Evolutionary conservation across 2,113 vertebrate genomes (phyloP).

Genomic region (Ondatra zibethicus): DNA sequence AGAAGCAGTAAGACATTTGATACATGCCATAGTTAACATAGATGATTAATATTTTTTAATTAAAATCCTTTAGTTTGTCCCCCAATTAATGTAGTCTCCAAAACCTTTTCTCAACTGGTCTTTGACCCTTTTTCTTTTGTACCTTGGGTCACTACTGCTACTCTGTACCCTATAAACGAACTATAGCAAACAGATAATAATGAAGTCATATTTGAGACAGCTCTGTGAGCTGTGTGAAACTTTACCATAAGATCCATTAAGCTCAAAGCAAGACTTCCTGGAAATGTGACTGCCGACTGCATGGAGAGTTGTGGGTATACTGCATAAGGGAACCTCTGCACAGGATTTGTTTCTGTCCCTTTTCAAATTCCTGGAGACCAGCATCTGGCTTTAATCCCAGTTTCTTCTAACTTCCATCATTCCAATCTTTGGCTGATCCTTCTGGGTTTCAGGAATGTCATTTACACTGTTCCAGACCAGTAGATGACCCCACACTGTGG

Average conservation of each 20-base stretch:
- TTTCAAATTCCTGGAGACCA: not conserved
- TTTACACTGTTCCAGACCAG: not conserved
- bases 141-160: not conserved
- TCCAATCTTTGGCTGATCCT: not conserved
- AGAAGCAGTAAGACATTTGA: not conserved
- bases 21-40: not conserved
- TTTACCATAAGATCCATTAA: not conserved
- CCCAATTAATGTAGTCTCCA: not conserved
- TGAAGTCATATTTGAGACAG: not conserved
- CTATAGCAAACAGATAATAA: not conserved
- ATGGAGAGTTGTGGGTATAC: not conserved
- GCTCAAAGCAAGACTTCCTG: not conserved
- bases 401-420: not conserved
- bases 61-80: not conserved
- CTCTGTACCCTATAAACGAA: not conserved
- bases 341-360: not conserved
- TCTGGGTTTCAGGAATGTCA: not conserved
- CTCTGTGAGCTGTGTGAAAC: not conserved
- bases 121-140: not conserved
- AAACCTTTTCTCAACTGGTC: not conserved
- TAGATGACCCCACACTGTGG: not conserved
- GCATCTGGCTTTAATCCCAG: not conserved
- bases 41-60: not conserved
- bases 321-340: not conserved
- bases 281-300: not conserved